Evolutionary conservation across 2,888 invertebrate genomes (phyloP), one percentile per base, ranked within the genome.

Genomic region (Dichetophora obliterata): DNA sequence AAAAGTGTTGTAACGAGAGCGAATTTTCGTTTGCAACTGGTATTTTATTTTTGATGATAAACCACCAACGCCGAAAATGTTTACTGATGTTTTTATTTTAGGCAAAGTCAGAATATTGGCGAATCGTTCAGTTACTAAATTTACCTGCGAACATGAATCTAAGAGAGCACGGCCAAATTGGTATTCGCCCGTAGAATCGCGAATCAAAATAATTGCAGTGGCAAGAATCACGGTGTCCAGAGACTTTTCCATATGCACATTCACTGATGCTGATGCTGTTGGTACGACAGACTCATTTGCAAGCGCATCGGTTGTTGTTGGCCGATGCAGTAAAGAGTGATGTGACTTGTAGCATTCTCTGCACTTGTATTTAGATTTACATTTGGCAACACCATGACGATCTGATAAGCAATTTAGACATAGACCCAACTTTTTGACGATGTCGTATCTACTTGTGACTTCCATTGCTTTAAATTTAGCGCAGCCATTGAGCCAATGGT

Each of bases 331-430:
- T 31, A 31, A 31, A 24, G 75, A 69, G 43, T 75, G 77, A 72
- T 77, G 77, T 3, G 63, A n/a, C 34, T 68, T 19, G 11, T 77
- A 74, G 5, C 77, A 77, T 14, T 0, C 19, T 19, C 37, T 69
- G 19, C 75, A 77, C 31, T 52, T 69, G 19, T 37, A 70, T n/a
- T n/a, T n/a, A n/a, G n/a, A n/a, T 22, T 16, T 5, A 34, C 77
- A 77, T 54, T 31, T 70, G 5, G 70, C 59, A 48, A 75, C 57
- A 19, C 61, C 61, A 24, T 77, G 75, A 16, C 70, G 61, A 6
- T 75, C 75, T 8, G 61, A 19, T 11, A 78, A 34, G 50, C 72
- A 75, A 34, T 78, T 75, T 3, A 78, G 22, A 19, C 75, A 78
- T 0, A 78, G 22, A 11, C 69, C 73, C 2, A 73, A 63, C 22